Conservation (phyloP, 2,113 vertebrate genomes). For the Planiliza haematocheilus region DNA sequence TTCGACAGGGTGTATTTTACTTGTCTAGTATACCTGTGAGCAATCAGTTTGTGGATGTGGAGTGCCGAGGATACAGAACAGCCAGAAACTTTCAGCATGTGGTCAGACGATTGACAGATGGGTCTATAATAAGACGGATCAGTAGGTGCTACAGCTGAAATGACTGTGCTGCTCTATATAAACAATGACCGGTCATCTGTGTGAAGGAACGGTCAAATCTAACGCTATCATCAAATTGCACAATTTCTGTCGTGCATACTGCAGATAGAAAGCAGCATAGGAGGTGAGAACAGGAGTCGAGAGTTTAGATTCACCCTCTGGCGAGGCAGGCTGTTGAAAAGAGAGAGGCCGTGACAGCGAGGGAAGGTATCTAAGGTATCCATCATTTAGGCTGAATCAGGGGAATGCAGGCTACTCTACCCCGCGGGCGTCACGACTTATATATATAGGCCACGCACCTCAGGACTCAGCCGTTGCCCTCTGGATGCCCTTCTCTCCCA, state of each 20-base stretch:
- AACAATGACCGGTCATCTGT: neutral
- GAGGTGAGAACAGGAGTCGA: conserved; percentile 27
- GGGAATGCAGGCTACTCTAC: conserved; percentile 62
- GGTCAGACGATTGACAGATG: neutral
- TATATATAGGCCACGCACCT: conserved; percentile 56
- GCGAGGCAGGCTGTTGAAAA: conserved; percentile 5
- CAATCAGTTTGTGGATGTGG: neutral
- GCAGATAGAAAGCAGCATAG: neutral
- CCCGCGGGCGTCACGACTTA: conserved; percentile 47
- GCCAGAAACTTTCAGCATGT: neutral
- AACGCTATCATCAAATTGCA: conserved; percentile 13
- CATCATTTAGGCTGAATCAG: conserved; percentile 69
- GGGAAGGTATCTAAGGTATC: conserved; percentile 55
- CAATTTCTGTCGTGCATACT: conserved; percentile 26
- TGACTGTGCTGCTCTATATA: too few species aligned
- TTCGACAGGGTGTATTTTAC: neutral
- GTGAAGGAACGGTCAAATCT: neutral
- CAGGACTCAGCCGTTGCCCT: conserved; percentile 27
- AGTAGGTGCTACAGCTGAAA: too few species aligned
- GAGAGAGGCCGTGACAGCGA: conserved; percentile 39
- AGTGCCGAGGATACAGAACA: neutral
- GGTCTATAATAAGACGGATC: neutral
- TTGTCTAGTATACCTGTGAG: neutral
- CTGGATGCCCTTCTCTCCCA: neutral
- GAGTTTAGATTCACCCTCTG: conserved; percentile 28